Base-by-base conservation (phyloP, 2,113 vertebrate genomes). In the Dipodomys stephensi region DNA sequence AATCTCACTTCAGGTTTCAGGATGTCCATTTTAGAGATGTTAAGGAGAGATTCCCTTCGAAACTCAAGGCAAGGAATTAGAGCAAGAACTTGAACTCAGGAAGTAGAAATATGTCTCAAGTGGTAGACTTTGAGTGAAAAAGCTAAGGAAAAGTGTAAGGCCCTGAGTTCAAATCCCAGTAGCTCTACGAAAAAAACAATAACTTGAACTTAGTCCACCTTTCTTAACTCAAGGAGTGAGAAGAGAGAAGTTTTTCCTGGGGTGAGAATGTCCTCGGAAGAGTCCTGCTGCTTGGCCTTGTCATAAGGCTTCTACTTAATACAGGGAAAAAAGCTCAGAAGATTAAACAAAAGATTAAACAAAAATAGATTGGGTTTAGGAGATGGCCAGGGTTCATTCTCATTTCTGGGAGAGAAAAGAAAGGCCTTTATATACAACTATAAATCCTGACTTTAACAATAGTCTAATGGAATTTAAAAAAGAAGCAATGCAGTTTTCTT, bases 381-480 rank as follows among this genome's bases (percentile, higher is more conserved):
- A 91, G 89, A 91, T 46, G 77, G 53, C 46, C 30, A 90, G 16
- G 49, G 71, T 84, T 96, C 95, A 91, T 88, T 91, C 84, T 94
- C 7, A n/a, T 87, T 87, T 94, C 89, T 87, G 71, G 46, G 28
- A 49, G 28, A 78, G 67, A 87, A 81, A 92, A 90, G 27, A 78
- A 91, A 95, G 30, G 22, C 20, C 64, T 91, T 93, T 93, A 94
- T 93, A 65, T 72, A 30, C 53, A 97, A 22, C 87, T 82, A 81
- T 91, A 97, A 97, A 95, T 95, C 78, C 87, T 91, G 18, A 39
- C 62, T 95, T 93, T 95, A 93, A 90, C 23, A 95, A 83, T 85
- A 93, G 74, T 69, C 76, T 97, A 88, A 96, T 96, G 89, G 86
- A 92, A 93, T 87, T 64, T 95, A 93, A 88, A 96, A 83, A 92